Conservation (phyloP, 2,797 vertebrate species). For the Salarias fasciatus region DNA sequence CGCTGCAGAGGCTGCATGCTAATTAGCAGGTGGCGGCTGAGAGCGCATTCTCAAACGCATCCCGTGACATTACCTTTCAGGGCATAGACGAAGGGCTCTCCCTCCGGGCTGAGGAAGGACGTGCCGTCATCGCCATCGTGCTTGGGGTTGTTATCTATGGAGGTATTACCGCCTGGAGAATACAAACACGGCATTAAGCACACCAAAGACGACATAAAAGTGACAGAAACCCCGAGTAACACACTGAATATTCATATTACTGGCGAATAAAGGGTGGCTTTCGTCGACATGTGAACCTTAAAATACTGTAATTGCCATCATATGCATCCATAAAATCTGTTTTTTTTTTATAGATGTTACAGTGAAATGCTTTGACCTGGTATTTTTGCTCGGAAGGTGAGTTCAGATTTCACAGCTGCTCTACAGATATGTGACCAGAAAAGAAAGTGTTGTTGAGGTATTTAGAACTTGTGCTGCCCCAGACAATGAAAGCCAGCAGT, state of each 20-base stretch:
- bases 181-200: too few species aligned
- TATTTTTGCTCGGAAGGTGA: too few species aligned
- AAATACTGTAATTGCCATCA: too few species aligned
- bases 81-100: conserved; percentile 88
- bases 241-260: neutral
- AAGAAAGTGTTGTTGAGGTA: too few species aligned
- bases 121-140: conserved; percentile 94
- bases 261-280: neutral
- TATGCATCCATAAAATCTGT: too few species aligned
- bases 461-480: too few species aligned
- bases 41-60: neutral
- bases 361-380: too few species aligned
- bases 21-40: neutral
- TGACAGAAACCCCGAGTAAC: neutral
- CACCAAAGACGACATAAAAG: neutral
- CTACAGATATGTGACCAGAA: too few species aligned
- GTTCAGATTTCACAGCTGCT: too few species aligned
- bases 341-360: too few species aligned
- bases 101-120: conserved; percentile 91
- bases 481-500: too few species aligned
- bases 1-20: conserved; percentile 7
- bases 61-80: conserved; percentile 88
- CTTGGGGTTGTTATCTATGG: conserved; percentile 87
- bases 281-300: too few species aligned
- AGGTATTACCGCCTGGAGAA: conserved; percentile 89